A percentile compares a stretch with the other conserved stretches of the same genome.
Conservation (phyloP, 2,113 vertebrate species). For the Archilochus colubris region DNA sequence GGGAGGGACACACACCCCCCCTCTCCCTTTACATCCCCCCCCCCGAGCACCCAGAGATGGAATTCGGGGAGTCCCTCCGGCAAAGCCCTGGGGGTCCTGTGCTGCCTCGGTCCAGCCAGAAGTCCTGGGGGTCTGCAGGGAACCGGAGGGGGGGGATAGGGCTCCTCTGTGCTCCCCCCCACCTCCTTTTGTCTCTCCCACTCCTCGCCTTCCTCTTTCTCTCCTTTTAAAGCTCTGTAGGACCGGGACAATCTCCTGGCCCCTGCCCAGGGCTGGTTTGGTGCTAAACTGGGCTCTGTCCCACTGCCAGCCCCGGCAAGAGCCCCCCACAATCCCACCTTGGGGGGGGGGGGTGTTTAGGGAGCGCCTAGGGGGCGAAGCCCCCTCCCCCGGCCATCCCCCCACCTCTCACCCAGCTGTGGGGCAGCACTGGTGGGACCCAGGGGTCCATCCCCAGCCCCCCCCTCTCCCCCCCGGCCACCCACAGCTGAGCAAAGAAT, state of each 20-base stretch:
- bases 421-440: background rate
- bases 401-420: fast-evolving
- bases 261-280: background rate
- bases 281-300: background rate
- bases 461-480: background rate
- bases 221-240: constrained; percentile 56
- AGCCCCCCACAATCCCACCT: background rate
- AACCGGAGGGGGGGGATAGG: background rate
- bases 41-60: background rate
- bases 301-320: background rate
- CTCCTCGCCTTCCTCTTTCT: background rate
- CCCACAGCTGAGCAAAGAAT: background rate
- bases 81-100: background rate
- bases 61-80: background rate
- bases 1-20: background rate
- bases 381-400: background rate
- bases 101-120: fast-evolving
- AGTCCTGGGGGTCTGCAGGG: background rate
- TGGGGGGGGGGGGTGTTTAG: fast-evolving
- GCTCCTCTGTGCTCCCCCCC: background rate
- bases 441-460: background rate
- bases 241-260: background rate
- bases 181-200: background rate
- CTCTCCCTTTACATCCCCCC: background rate
- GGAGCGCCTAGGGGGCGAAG: fast-evolving